A percentile compares a stretch with the other conserved stretches of the same genome.
These are phyloP conservation scores for Macaca fascicularis DNA, from an alignment of 2,113 vertebrate genomes.

Conservation along the genomic window DNA sequence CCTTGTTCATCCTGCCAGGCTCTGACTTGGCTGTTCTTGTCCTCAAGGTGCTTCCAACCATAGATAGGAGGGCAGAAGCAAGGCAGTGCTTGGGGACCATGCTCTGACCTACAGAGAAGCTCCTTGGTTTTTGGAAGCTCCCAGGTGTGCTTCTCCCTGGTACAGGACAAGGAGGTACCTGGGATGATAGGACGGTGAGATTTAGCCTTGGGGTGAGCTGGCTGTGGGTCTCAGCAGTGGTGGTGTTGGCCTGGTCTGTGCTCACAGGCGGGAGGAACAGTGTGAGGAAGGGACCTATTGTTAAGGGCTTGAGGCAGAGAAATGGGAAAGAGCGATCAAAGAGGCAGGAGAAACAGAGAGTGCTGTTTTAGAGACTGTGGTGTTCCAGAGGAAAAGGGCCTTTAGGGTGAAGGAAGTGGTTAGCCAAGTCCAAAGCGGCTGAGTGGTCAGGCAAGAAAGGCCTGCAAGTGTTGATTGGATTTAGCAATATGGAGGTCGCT, in stretches of 20 bases:
- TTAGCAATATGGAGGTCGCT: not conserved
- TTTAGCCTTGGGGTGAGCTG: not conserved
- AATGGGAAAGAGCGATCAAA: not conserved
- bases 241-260: not conserved
- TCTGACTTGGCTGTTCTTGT: not conserved
- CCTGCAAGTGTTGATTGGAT: not conserved
- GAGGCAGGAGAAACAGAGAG: not conserved
- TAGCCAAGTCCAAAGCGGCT: not conserved
- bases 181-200: not conserved
- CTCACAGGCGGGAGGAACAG: not conserved
- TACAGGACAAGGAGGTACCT: not conserved
- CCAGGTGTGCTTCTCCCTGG: not conserved
- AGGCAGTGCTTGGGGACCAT: not conserved
- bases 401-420: not conserved
- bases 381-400: not conserved
- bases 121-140: not conserved
- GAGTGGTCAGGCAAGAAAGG: not conserved
- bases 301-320: not conserved
- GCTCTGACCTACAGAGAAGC: not conserved
- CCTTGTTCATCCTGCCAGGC: not conserved
- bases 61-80: no score
- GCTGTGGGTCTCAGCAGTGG: not conserved
- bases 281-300: not conserved
- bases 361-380: not conserved
- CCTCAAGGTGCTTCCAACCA: not conserved